A percentile compares a stretch with the other conserved stretches of the same genome.
Evolutionary conservation across 2,797 vertebrate species (phyloP).

Genomic region (Crenuchus spilurus): DNA sequence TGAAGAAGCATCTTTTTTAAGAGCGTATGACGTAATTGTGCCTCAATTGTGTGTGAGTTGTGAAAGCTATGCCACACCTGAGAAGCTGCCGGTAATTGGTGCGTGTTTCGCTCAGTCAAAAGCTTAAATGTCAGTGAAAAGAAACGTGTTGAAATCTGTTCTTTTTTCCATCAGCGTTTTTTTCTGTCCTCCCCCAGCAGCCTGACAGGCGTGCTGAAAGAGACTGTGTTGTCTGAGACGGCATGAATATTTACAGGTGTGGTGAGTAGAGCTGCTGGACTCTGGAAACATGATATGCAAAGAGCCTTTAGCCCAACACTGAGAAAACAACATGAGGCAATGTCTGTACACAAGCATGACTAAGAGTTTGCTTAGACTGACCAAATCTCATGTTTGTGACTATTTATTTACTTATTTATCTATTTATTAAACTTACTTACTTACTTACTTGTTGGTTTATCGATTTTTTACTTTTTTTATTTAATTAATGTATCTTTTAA

Average conservation of each 20-base stretch:
- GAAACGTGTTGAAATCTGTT: constrained; percentile 68
- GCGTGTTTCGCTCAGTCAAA: constrained; percentile 60
- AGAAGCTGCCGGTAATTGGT: constrained; percentile 65
- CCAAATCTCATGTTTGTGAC: not conserved
- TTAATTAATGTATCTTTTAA: no score
- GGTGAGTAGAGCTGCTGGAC: constrained; percentile 58
- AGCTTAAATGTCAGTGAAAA: constrained; percentile 75
- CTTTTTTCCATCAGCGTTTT: constrained; percentile 73
- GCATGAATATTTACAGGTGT: constrained; percentile 80
- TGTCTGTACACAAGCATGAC: constrained; percentile 10
- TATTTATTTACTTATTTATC: not conserved
- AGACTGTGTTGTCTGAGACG: constrained; percentile 77
- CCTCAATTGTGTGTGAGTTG: no score
- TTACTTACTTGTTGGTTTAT: no score
- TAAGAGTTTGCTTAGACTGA: constrained; percentile 4
- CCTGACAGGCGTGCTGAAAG: constrained; percentile 71
- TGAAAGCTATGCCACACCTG: not conserved
- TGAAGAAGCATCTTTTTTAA: no score
- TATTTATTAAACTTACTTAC: no score
- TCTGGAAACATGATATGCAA: constrained; percentile 61
- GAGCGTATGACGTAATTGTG: no score
- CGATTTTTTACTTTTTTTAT: no score
- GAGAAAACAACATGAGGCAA: constrained; percentile 37
- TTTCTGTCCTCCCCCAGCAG: constrained; percentile 71
- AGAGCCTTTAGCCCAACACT: constrained; percentile 8